phyloP scores from a whole-genome alignment of 1,140 invertebrate species.

The Cherax quadricarinatus region DNA sequence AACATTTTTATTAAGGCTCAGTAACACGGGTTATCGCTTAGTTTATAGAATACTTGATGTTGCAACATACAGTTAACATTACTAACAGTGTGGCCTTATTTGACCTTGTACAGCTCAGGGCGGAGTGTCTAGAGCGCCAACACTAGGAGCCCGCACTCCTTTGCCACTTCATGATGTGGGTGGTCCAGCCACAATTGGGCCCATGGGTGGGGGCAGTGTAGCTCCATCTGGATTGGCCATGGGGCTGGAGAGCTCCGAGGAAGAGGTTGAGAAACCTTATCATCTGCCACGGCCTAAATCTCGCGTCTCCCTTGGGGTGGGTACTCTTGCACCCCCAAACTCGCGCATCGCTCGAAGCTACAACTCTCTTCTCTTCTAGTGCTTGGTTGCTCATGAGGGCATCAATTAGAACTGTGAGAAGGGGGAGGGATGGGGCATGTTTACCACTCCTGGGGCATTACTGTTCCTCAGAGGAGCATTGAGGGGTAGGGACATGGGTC shows the following conservation, averaged over 20 bases:
- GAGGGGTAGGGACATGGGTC: no score
- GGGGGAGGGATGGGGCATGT: no score
- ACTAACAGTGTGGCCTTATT: not conserved
- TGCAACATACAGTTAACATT: not conserved
- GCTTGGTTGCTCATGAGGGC: not conserved
- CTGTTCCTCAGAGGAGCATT: no score
- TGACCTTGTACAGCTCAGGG: slow-evolving; percentile 16
- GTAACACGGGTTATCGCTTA: no score
- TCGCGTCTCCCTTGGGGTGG: slow-evolving; percentile 55
- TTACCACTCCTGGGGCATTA: no score
- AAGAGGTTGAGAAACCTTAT: slow-evolving; percentile 29
- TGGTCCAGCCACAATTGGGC: slow-evolving; percentile 57
- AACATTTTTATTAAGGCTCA: no score
- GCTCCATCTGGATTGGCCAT: not conserved
- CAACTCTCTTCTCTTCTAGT: slow-evolving; percentile 58
- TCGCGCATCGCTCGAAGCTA: slow-evolving; percentile 62
- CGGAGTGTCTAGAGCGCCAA: slow-evolving; percentile 53
- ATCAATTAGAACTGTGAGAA: no score
- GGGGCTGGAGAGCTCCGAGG: slow-evolving; percentile 13
- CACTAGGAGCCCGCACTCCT: slow-evolving; percentile 56
- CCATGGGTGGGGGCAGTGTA: slow-evolving; percentile 60
- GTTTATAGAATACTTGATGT: no score
- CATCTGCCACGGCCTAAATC: slow-evolving; percentile 50
- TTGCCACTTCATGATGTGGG: slow-evolving; percentile 36
- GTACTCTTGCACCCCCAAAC: slow-evolving; percentile 49